Base-by-base conservation (phyloP, 2,888 invertebrate genomes). In the Fissipunctia ypsillon region DNA sequence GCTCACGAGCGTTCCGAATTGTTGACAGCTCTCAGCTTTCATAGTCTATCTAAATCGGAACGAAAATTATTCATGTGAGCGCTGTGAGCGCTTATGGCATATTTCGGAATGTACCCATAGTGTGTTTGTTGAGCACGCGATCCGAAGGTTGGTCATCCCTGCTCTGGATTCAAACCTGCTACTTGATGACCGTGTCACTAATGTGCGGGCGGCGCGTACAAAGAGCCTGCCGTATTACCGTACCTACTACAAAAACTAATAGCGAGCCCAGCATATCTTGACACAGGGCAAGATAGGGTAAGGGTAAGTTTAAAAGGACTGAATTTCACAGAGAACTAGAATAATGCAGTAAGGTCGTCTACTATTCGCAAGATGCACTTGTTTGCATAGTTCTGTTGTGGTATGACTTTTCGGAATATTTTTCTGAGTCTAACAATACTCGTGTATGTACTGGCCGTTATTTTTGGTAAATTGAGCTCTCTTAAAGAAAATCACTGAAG, bases 151-250 rank as follows among this genome's bases (percentile, higher is more conserved):
- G 57, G 16, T 12, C 9, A 66, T 59, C 68, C 71, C 76, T 50
- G 71, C 28, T 16, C 19, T 61, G 54, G 60, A 64, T 74, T 10
- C 45, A 57, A 76, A 80, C 83, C 66, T 69, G 79, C 68, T 54
- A 68, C 76, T 80, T 82, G 82, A 82, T 71, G 80, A 66, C 43
- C 65, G 57, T 71, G 80, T 81, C 71, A 72, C 66, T 82, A 83
- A 81, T 78, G 70, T 50, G 69, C 68, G 38, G 60, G 77, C 86
- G 84, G 81, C 69, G 59, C 10, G n/a, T 35, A 80, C 86, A 85
- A 84, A 85, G 82, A 61, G 16, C 35, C 22, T 31, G 38, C 35
- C 22, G 52, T 45, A 65, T 75, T 70, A 57, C 38, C 31, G 22
- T 14, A 54, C 31, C 19, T 14, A 54, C 52, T 22, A 85, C 67